Base-by-base conservation (phyloP, 2,797 vertebrate genomes). In the Spheniscus humboldti region DNA sequence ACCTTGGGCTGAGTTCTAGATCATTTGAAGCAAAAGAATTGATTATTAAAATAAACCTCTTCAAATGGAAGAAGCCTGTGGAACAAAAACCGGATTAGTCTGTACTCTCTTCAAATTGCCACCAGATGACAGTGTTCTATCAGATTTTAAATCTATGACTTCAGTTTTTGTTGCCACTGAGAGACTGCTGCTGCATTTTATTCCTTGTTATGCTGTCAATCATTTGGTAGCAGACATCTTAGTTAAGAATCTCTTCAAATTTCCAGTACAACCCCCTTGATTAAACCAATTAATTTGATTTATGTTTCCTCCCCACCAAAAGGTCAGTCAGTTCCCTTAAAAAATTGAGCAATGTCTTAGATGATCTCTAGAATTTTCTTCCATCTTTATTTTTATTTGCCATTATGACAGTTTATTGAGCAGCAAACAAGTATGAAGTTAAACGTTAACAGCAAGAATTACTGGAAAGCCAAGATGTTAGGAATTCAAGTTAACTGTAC, bases 101-200 rank as follows among this genome's bases (percentile, higher is more conserved):
- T 78, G 82, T 55, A 47, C 9, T 83, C 35, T 77, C 86, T 83
- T 71, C 53, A 66, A 81, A 24, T 48, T 91, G 47, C 96, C 97
- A 87, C 88, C 71, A 83, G 95, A 79, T 96, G 96, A 82, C 95
- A 95, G 88, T 93, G 72, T 94, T 96, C 43, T 20, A 81, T 63
- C 73, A 94, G 72, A 37, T 84, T 91, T 94, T 67, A 62, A 78
- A 91, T 24, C 28, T 18, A 1, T 17, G 11, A 18, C 39, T 81
- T 82, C 14, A 14, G 13, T 6, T n/a, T 69, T 57, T 24, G 5
- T 35, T 92, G 48, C 37, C 24, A 5, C 19, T 23, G 41, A 56
- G 52, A 80, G 35, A 4, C 15, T n/a, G 6, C 17, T 27, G 13
- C 31, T 82, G 45, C 27, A 6, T 11, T 83, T 14, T 53, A n/a